Conservation (phyloP, 2,888 invertebrate species). For the Andricus quercusramuli region DNA sequence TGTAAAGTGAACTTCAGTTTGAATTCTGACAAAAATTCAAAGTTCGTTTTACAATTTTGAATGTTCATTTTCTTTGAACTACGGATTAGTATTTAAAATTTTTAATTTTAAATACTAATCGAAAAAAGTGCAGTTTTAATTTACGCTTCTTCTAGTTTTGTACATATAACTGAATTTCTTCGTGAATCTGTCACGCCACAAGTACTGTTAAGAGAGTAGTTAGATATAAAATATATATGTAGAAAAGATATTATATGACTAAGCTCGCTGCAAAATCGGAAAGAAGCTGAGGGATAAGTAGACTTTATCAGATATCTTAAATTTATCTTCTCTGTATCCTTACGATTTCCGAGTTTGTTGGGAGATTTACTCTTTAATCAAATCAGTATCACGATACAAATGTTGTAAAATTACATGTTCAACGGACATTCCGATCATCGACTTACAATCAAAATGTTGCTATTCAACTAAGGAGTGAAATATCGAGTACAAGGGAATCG, state of each 20-base stretch:
- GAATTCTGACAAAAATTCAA: background rate
- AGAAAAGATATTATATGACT: constrained; percentile 27
- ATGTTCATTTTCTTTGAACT: background rate
- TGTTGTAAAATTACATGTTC: constrained; percentile 29
- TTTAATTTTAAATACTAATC: constrained; percentile 27
- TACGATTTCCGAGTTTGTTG: constrained; percentile 2
- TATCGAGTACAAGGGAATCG: constrained; percentile 5
- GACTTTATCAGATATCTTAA: background rate
- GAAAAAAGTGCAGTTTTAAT: background rate
- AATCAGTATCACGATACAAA: constrained; percentile 30
- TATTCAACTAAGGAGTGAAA: constrained; percentile 11
- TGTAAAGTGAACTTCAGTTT: background rate
- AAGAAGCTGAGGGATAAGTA: background rate
- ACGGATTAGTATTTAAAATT: background rate
- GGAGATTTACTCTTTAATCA: constrained; percentile 28
- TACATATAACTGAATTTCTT: constrained; percentile 26
- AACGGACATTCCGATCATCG: constrained; percentile 8
- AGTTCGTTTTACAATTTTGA: background rate
- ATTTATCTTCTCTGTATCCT: background rate
- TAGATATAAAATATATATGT: constrained; percentile 27
- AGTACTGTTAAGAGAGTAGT: constrained; percentile 30
- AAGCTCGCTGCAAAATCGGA: constrained; percentile 19
- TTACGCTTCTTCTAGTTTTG: constrained; percentile 29
- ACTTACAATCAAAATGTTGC: constrained; percentile 36
- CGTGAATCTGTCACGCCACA: constrained; percentile 33